A percentile compares a stretch with the other conserved stretches of the same genome.
Evolutionary conservation across 2,113 vertebrate species (phyloP).

Genomic region (Gymnocephalus cernua): DNA sequence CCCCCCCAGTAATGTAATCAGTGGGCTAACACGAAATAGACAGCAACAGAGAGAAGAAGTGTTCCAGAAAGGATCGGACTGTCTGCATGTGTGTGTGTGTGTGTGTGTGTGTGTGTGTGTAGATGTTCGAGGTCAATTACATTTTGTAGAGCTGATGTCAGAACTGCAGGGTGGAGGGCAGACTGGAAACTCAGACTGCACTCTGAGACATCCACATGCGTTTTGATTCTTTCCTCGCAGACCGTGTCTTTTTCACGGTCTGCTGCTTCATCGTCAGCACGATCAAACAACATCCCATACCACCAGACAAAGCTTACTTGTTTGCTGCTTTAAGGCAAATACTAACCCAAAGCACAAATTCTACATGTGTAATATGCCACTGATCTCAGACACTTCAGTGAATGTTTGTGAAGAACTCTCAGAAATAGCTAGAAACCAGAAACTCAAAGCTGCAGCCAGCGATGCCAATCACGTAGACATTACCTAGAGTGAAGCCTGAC

Average conservation of each 20-base stretch:
- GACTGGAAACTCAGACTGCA: not conserved
- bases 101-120: not conserved
- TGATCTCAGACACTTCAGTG: constrained; percentile 31
- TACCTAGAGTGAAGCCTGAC: constrained; percentile 4
- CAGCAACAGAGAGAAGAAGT: not conserved
- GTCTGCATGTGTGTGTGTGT: not conserved
- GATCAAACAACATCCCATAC: not conserved
- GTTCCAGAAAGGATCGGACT: not conserved
- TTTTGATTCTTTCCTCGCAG: not conserved
- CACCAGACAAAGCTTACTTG: not conserved
- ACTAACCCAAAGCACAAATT: not conserved
- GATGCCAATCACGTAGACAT: constrained; percentile 1
- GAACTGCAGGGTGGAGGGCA: not conserved
- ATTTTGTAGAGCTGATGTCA: constrained; percentile 7
- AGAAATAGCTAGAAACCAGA: constrained; percentile 27
- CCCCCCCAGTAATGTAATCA: constrained; percentile 10
- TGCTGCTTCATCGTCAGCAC: not conserved
- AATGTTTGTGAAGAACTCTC: constrained; percentile 28
- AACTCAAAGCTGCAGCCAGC: constrained; percentile 18
- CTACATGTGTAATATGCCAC: not conserved
- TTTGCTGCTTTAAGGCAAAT: constrained; percentile 19
- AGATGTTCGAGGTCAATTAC: constrained; percentile 17
- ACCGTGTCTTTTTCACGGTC: not conserved
- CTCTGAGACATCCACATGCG: not conserved
- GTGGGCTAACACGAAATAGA: constrained; percentile 1